These are phyloP conservation scores for Diabrotica virgifera DNA, from an alignment of 1,140 invertebrate genomes.

Conservation along the genomic window DNA sequence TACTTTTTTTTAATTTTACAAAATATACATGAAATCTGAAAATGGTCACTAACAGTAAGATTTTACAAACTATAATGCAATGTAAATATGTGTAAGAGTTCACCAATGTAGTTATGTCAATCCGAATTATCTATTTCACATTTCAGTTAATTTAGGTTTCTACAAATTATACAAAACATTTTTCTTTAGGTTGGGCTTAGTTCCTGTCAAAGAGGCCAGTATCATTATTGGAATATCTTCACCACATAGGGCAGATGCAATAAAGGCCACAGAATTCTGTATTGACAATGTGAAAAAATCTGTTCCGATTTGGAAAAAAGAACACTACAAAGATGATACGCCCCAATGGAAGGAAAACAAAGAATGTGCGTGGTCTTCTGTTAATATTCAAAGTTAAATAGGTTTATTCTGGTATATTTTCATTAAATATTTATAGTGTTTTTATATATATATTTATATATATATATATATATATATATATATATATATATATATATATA, in stretches of 20 bases:
- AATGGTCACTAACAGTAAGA: too few relatives aligned
- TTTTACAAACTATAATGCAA: too few relatives aligned
- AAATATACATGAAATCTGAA: too few relatives aligned
- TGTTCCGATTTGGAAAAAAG: slow-evolving; percentile 97
- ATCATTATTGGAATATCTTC: slow-evolving; percentile 89
- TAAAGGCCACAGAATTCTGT: slow-evolving; percentile 78
- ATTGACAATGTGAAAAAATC: slow-evolving; percentile 83
- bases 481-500: too few relatives aligned
- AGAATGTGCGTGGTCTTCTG: slow-evolving; percentile 68
- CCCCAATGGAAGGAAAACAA: slow-evolving; percentile 74
- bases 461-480: too few relatives aligned
- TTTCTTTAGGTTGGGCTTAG: slow-evolving; percentile 65
- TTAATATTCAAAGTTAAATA: slow-evolving; percentile 7
- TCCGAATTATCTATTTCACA: too few relatives aligned
- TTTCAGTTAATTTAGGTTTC: background rate
- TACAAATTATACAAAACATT: background rate
- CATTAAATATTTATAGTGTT: too few relatives aligned
- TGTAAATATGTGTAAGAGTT: too few relatives aligned
- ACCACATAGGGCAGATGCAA: slow-evolving; percentile 76
- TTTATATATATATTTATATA: too few relatives aligned
- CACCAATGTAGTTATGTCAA: too few relatives aligned
- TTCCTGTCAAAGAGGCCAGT: slow-evolving; percentile 86
- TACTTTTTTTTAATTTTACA: too few relatives aligned
- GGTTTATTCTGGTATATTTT: too few relatives aligned
- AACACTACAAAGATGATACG: slow-evolving; percentile 69